These are phyloP conservation scores for Unio delphinus DNA, from an alignment of 2,888 invertebrate genomes.

Conservation along the genomic window DNA sequence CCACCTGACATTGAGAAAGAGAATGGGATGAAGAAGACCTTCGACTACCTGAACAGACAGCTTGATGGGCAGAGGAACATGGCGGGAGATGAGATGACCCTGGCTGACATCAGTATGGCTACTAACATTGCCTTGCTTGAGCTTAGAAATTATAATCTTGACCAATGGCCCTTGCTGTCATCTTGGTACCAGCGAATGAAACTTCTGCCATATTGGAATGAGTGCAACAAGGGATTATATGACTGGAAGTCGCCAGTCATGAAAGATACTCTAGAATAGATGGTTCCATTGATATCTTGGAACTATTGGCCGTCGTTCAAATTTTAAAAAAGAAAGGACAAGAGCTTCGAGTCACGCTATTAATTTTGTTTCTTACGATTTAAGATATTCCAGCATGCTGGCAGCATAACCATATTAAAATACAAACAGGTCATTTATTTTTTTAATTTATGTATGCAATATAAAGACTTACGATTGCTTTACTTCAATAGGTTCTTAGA, in stretches of 20 bases:
- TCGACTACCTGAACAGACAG: conserved; percentile 42
- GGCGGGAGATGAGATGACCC: conserved; percentile 82
- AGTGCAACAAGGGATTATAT: conserved; percentile 49
- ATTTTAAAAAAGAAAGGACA: too few species aligned
- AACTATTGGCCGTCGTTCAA: too few species aligned
- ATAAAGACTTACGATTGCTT: too few species aligned
- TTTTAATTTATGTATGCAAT: too few species aligned
- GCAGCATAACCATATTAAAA: too few species aligned
- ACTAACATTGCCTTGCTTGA: conserved; percentile 79
- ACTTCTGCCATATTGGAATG: conserved; percentile 38
- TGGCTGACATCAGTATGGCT: conserved; percentile 83
- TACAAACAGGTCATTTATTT: too few species aligned
- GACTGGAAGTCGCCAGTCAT: conserved; percentile 39
- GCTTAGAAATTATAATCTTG: conserved; percentile 72
- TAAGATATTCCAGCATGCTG: too few species aligned
- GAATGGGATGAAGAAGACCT: conserved; percentile 38
- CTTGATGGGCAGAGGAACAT: conserved; percentile 79
- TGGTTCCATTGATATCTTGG: too few species aligned
- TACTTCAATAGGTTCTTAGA: too few species aligned
- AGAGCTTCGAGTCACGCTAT: too few species aligned
- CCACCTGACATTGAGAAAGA: conserved; percentile 44
- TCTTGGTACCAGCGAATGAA: conserved; percentile 45
- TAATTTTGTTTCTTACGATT: too few species aligned
- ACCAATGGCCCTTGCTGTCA: conserved; percentile 32
- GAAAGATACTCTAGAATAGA: not conserved